Evolutionary conservation across 2,888 invertebrate genomes (phyloP), one percentile per base, ranked within the genome.

Genomic region (Troides helena): DNA sequence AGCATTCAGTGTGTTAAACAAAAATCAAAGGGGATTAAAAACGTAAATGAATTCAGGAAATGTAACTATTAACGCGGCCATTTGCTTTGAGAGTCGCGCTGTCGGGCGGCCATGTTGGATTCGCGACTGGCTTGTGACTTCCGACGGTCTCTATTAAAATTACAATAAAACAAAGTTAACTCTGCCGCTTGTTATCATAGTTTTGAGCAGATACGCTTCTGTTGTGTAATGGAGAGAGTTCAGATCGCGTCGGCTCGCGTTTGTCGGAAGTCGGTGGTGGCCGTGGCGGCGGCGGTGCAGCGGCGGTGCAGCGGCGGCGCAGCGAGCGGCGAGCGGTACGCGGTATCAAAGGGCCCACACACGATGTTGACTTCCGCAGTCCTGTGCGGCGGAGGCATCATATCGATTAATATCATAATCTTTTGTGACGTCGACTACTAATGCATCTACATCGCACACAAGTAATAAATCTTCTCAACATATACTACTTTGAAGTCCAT

Each of bases 261-360:
- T 21, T 21, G 21, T 21, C 30, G 30, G 30, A 30, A 30, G 5
- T 2, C 50, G 50, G 50, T 50, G 50, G 18, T 50, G 50, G 50
- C 14, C 7, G 18, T 50, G 18, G 50, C 59, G 14, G 14, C 17
- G 1, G 30, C 18, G 66, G 17, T 18, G 18, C n/a, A n/a, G 8
- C 43, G 64, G 39, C 5, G 21, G 21, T 21, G 21, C 21, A 21
- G 3, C 59, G 7, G 53, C 30, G 21, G 21, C 21, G 21, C 21
- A 21, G 3, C 59, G 7, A 21, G 53, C 30, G 21, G 65, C 57
- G 21, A 21, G 46, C 25, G 8, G 59, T 46, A n/a, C 53, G 17
- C 53, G 58, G 76, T 79, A 82, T 84, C 80, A 82, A 82, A 81
- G 80, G 81, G 85, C 78, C 85, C 87, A 86, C 87, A 85, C 87